These are phyloP conservation scores for Harpalus rufipes DNA, from an alignment of 2,888 invertebrate genomes.

Conservation along the genomic window DNA sequence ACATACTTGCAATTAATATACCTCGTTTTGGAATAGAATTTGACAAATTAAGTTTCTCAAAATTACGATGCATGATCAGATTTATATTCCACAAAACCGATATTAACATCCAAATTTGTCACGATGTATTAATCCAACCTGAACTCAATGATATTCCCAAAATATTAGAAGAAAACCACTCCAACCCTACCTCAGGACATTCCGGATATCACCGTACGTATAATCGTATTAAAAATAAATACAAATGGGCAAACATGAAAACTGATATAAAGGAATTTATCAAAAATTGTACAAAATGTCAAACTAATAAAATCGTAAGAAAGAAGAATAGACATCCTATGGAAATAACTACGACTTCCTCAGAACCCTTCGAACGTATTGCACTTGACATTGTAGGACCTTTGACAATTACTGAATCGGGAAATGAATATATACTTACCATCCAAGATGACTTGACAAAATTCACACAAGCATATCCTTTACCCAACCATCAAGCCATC, in stretches of 20 bases:
- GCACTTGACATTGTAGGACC: neutral
- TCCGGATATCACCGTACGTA: conserved; percentile 70
- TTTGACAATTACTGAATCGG: neutral
- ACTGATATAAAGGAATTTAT: conserved; percentile 71
- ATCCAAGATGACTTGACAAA: conserved; percentile 74
- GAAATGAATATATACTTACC: conserved; percentile 71
- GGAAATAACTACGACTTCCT: neutral
- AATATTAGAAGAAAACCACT: conserved; percentile 69
- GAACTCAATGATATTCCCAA: conserved; percentile 67
- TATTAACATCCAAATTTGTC: conserved; percentile 63
- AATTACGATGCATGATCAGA: conserved; percentile 54
- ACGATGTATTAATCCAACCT: conserved; percentile 64
- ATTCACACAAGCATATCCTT: conserved; percentile 72
- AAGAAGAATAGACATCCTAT: conserved; percentile 10
- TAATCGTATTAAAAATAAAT: conserved; percentile 70
- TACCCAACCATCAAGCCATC: conserved; percentile 72
- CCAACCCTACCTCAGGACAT: conserved; percentile 69
- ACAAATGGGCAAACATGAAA: conserved; percentile 72
- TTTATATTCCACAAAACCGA: neutral
- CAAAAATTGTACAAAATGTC: conserved; percentile 70
- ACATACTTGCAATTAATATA: neutral
- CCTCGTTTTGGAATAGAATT: neutral
- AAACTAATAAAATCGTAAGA: conserved; percentile 69
- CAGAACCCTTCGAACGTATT: neutral
- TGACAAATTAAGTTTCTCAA: conserved; percentile 20